Conservation (phyloP, 2,888 invertebrate genomes). For the Xanthorhoe spadicearia region DNA sequence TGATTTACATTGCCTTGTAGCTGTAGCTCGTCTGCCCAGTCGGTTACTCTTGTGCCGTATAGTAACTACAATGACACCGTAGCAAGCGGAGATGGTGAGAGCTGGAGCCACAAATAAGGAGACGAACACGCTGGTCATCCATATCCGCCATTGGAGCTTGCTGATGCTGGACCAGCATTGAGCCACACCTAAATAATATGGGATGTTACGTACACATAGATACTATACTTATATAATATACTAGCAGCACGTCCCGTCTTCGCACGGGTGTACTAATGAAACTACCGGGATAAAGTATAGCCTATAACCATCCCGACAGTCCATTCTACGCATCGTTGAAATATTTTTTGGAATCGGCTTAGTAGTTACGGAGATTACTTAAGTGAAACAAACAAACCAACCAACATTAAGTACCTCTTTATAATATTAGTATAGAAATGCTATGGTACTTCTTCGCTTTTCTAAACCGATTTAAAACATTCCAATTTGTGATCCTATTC, state of each 20-base stretch:
- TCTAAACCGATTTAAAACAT: neutral
- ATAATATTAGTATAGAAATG: neutral
- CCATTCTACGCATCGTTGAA: too few species aligned
- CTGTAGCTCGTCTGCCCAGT: conserved; percentile 69
- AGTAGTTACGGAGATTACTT: too few species aligned
- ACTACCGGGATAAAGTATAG: too few species aligned
- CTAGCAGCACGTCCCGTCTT: too few species aligned
- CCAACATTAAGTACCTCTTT: neutral
- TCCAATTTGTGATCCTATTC: neutral
- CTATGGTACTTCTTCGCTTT: neutral
- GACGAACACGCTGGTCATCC: conserved; percentile 93
- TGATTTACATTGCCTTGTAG: conserved; percentile 76
- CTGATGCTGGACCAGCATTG: conserved; percentile 96
- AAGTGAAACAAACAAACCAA: too few species aligned
- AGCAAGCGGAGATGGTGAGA: conserved; percentile 94
- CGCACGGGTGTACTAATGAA: too few species aligned
- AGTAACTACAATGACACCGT: conserved; percentile 95
- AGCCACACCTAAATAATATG: conserved; percentile 85
- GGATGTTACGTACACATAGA: too few species aligned
- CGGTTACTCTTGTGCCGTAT: conserved; percentile 93
- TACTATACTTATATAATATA: neutral
- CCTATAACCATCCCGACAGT: too few species aligned
- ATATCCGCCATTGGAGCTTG: conserved; percentile 91
- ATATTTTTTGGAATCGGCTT: too few species aligned
- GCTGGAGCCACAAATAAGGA: conserved; percentile 94